A percentile compares a stretch with the other conserved stretches of the same genome.
These are phyloP conservation scores for Nannospalax galili DNA, from an alignment of 2,113 vertebrate species.

Conservation along the genomic window DNA sequence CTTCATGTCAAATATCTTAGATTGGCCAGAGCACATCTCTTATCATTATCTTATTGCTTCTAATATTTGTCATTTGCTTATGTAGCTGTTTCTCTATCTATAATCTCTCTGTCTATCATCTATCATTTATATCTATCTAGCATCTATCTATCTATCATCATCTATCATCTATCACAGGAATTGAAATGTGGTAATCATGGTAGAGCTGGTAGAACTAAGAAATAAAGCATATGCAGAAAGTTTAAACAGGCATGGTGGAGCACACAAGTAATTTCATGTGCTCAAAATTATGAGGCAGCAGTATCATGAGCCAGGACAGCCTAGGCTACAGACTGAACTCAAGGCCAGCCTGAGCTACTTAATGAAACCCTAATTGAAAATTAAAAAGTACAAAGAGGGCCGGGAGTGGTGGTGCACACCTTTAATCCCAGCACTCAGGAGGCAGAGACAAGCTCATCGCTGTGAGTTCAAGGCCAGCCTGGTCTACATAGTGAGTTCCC, in stretches of 20 bases:
- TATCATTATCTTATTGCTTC: background rate
- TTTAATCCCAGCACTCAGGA: background rate
- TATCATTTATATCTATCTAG: no score
- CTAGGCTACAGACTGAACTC: no score
- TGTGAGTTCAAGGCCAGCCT: no score
- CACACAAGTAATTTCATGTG: no score
- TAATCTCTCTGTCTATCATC: no score
- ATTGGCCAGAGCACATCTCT: fast-evolving
- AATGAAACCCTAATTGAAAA: no score
- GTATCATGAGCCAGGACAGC: no score
- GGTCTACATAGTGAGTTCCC: background rate
- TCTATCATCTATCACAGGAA: no score
- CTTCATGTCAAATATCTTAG: background rate
- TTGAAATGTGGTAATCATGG: background rate
- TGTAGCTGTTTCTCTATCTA: background rate
- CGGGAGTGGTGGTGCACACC: background rate
- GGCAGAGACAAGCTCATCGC: fast-evolving
- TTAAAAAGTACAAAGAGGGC: no score
- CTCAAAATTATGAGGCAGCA: no score
- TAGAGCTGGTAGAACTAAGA: background rate
- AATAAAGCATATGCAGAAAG: background rate
- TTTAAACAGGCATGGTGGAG: background rate
- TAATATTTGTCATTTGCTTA: background rate
- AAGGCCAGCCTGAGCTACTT: no score
- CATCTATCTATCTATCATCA: no score